Evolutionary conservation across 2,888 invertebrate species (phyloP), one percentile per base, ranked within the genome.

Genomic region (Conistra vaccinii): DNA sequence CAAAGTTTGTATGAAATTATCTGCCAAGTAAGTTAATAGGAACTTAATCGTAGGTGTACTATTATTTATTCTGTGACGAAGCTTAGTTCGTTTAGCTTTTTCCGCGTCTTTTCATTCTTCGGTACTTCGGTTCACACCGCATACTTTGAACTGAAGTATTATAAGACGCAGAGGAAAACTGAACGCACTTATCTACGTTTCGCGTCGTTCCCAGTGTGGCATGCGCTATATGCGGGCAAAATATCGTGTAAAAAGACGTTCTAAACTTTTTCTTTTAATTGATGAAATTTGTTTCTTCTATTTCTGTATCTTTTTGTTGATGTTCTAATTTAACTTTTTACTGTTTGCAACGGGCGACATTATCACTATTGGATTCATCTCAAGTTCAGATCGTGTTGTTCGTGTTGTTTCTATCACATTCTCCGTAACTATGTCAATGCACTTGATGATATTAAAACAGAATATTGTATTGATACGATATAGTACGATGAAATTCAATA

Each of bases 331-430:
- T n/a, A 14, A 32, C 4, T 29, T n/a, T 55, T 20, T 7, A 39
- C 17, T 6, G 53, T 20, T 57, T 14, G 55, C 6, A 55, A 55
- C 26, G 26, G 55, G 14, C n/a, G n/a, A n/a, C 17, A 26, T 55
- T 26, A 5, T 55, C 80, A 39, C 23, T 32, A 45, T 62, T 42
- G 26, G 17, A 57, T 76, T 83, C 57, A 78, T 67, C 57, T 26
- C 29, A 58, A 53, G 57, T 76, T 74, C 48, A 81, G 14, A 66
- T 32, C 1, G n/a, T 45, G 51, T 48, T 14, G n/a, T 74, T 20
- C 9, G 60, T n/a, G n/a, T n/a, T n/a, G 53, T 48, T 48, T 57
- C 48, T 26, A 55, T n/a, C 26, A 71, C 39, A 7, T 62, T 23
- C 23, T 42, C 60, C 32, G 4, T 39, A 51, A 71, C 3, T 81